These are phyloP conservation scores for Uloborus diversus DNA, from an alignment of 1,140 invertebrate species.

Conservation along the genomic window DNA sequence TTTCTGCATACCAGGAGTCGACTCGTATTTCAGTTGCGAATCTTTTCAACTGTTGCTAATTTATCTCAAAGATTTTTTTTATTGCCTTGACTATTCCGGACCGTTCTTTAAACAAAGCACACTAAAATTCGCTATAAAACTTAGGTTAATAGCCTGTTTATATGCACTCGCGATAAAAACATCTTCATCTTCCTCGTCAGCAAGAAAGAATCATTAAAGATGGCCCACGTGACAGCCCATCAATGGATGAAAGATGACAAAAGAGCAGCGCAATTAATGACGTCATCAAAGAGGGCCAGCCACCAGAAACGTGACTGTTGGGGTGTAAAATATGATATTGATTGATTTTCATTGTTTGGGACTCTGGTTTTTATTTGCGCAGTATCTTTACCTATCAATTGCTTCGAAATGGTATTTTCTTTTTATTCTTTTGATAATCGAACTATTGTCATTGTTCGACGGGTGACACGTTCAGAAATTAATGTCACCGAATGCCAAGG, in stretches of 20 bases:
- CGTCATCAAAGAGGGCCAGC: conserved; percentile 2
- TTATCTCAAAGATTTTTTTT: too few species aligned
- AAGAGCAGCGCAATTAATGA: conserved; percentile 25
- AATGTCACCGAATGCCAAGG: conserved; percentile 12
- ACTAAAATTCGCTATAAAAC: too few species aligned
- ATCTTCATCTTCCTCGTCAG: too few species aligned
- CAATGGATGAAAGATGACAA: conserved; percentile 4
- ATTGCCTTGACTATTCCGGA: too few species aligned
- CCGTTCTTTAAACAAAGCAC: too few species aligned
- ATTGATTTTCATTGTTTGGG: conserved; percentile 44
- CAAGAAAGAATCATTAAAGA: not conserved
- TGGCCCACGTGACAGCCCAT: conserved; percentile 5
- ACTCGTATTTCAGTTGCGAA: too few species aligned
- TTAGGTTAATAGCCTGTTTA: too few species aligned
- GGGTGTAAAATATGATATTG: conserved; percentile 41
- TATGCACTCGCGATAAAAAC: too few species aligned
- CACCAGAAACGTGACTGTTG: conserved; percentile 3
- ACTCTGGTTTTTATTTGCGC: conserved; percentile 20
- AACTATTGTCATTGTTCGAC: conserved; percentile 7
- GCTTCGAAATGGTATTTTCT: too few species aligned
- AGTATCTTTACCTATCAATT: not conserved
- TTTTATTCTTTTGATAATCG: not conserved
- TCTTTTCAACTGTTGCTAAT: too few species aligned
- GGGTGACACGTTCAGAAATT: conserved; percentile 17
- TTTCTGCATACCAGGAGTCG: too few species aligned